Evolutionary conservation across 2,888 invertebrate genomes (phyloP).

Genomic region (Teleiodes luculella): DNA sequence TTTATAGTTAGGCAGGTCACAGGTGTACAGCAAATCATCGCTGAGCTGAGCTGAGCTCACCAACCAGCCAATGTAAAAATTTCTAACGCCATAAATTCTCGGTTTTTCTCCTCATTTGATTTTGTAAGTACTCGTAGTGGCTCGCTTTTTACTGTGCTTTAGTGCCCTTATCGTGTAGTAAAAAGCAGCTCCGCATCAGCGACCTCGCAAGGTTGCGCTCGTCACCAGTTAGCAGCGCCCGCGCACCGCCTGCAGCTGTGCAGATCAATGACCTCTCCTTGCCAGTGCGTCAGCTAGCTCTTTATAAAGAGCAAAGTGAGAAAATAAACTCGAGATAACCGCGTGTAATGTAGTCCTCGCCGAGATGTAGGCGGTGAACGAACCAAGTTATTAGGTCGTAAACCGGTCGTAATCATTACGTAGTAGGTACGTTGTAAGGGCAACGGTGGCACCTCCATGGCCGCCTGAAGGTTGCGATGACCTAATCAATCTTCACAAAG

Average conservation of each 20-base stretch:
- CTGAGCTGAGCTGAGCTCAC: no score
- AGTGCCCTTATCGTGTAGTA: constrained; percentile 13
- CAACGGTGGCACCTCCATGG: constrained; percentile 38
- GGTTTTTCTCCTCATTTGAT: no score
- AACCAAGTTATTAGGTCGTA: constrained; percentile 59
- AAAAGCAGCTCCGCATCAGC: constrained; percentile 26
- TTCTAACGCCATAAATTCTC: no score
- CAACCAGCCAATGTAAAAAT: no score
- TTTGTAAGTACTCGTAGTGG: not conserved
- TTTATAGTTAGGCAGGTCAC: no score
- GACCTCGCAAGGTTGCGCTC: constrained; percentile 52
- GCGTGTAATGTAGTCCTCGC: constrained; percentile 55
- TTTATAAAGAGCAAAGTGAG: constrained; percentile 72
- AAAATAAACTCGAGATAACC: constrained; percentile 69
- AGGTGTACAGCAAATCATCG: no score
- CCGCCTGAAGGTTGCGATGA: constrained; percentile 44
- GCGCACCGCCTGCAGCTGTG: constrained; percentile 41
- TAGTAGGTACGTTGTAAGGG: constrained; percentile 44
- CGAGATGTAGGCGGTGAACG: constrained; percentile 57
- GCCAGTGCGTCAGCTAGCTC: constrained; percentile 69
- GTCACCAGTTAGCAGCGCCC: constrained; percentile 40
- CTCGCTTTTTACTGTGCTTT: not conserved
- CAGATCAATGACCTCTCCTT: constrained; percentile 59
- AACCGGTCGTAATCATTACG: constrained; percentile 44
- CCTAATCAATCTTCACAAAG: constrained; percentile 31